phyloP scores from a whole-genome alignment of 2,888 invertebrate species.

The Apoda limacodes region DNA sequence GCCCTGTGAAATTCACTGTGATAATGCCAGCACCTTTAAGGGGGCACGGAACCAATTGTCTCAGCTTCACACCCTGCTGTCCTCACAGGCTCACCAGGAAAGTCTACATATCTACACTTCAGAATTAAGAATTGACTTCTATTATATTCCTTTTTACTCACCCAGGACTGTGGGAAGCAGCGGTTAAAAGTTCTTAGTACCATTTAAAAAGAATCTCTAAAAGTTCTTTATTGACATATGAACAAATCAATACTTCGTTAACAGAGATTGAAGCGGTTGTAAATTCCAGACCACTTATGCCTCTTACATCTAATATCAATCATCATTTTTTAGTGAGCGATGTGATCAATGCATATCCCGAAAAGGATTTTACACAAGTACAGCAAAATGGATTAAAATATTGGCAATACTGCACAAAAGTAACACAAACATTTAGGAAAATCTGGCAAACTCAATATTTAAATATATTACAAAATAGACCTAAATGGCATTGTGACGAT shows the following conservation, averaged over 20 bases:
- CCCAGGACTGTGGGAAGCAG: constrained; percentile 26
- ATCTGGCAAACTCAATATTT: constrained; percentile 9
- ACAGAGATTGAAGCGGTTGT: constrained; percentile 20
- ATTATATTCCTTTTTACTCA: constrained; percentile 23
- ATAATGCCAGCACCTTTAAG: too few relatives aligned
- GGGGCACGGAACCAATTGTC: constrained; percentile 7
- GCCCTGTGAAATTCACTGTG: too few relatives aligned
- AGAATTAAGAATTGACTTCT: constrained; percentile 17
- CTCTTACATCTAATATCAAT: constrained; percentile 19
- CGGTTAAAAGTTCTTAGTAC: constrained; percentile 21
- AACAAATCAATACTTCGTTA: constrained; percentile 21
- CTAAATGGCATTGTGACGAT: too few relatives aligned
- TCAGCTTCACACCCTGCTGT: constrained; percentile 4
- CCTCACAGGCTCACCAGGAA: constrained; percentile 1
- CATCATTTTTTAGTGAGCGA: constrained; percentile 29
- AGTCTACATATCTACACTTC: constrained; percentile 1
- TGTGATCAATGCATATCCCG: constrained; percentile 12
- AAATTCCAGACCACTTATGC: constrained; percentile 21
- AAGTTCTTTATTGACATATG: constrained; percentile 16
- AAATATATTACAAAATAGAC: constrained; percentile 6
- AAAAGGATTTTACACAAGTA: constrained; percentile 8
- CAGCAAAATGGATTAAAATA: constrained; percentile 5
- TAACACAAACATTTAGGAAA: constrained; percentile 11
- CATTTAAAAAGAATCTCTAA: constrained; percentile 20
- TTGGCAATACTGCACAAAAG: constrained; percentile 8